Conservation (phyloP, 2,113 vertebrate genomes). For the Cyprinodon tularosa region DNA sequence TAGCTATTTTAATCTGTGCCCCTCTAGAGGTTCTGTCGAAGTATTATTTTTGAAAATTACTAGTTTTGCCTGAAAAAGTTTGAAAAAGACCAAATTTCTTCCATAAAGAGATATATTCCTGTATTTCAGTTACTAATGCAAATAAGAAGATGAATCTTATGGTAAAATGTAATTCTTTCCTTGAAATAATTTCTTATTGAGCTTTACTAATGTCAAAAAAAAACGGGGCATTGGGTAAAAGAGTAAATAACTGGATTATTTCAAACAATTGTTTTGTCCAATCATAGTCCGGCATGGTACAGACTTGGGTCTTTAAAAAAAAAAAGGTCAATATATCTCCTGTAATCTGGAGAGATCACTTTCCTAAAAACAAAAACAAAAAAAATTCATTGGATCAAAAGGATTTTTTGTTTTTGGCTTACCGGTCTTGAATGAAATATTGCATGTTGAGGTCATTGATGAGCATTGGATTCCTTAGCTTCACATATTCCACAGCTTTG, state of each 20-base stretch:
- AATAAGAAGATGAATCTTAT: neutral
- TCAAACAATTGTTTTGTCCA: neutral
- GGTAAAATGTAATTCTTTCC: neutral
- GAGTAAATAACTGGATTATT: neutral
- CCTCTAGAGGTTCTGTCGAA: too few relatives aligned
- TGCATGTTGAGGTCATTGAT: conserved; percentile 98
- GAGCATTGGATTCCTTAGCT: conserved; percentile 92
- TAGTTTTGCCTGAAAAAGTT: too few relatives aligned
- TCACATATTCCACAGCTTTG: conserved; percentile 95
- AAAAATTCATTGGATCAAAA: too few relatives aligned
- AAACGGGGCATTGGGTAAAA: neutral
- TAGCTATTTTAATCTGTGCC: too few relatives aligned
- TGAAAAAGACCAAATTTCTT: too few relatives aligned
- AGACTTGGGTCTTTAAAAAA: neutral
- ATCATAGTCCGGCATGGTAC: neutral
- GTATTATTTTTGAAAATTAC: too few relatives aligned
- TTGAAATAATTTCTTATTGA: neutral
- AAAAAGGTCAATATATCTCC: neutral
- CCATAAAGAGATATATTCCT: too few relatives aligned
- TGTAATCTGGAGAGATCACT: too few relatives aligned
- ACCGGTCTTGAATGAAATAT: conserved; percentile 98
- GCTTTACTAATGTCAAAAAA: neutral
- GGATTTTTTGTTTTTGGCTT: neutral
- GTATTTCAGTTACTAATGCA: too few relatives aligned
- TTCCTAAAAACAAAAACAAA: too few relatives aligned